These are phyloP conservation scores for Bombus cullumanus DNA, from an alignment of 1,140 invertebrate genomes.

Conservation along the genomic window DNA sequence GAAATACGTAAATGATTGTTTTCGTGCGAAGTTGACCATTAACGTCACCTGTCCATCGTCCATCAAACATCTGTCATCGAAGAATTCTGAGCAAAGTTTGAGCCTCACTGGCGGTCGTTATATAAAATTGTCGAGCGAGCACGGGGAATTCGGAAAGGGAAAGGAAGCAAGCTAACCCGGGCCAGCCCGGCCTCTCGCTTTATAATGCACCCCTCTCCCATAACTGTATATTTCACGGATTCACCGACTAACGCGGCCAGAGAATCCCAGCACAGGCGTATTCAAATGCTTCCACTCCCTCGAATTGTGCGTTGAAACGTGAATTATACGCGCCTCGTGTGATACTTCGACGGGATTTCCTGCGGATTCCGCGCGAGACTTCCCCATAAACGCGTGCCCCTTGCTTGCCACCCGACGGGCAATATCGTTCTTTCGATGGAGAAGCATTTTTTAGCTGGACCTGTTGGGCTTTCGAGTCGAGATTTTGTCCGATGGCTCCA, in stretches of 20 bases:
- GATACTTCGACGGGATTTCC: conserved; percentile 58
- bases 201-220: conserved; percentile 72
- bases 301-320: conserved; percentile 67
- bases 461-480: neutral
- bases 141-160: conserved; percentile 57
- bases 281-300: conserved; percentile 59
- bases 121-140: conserved; percentile 65
- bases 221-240: conserved; percentile 77
- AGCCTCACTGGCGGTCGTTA: conserved; percentile 71
- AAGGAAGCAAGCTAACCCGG: conserved; percentile 44
- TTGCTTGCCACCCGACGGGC: neutral
- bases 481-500: neutral
- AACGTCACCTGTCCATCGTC: neutral
- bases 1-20: neutral
- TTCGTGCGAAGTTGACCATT: neutral
- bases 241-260: conserved; percentile 60
- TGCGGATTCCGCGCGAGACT: conserved; percentile 50
- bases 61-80: neutral
- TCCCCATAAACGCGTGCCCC: conserved; percentile 30
- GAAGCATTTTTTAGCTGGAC: neutral
- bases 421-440: conserved; percentile 23
- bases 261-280: conserved; percentile 62
- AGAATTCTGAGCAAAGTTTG: conserved; percentile 55
- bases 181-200: conserved; percentile 59
- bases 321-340: conserved; percentile 62